These are phyloP conservation scores for Eonycteris spelaea DNA, from an alignment of 2,113 vertebrate species.

Conservation along the genomic window DNA sequence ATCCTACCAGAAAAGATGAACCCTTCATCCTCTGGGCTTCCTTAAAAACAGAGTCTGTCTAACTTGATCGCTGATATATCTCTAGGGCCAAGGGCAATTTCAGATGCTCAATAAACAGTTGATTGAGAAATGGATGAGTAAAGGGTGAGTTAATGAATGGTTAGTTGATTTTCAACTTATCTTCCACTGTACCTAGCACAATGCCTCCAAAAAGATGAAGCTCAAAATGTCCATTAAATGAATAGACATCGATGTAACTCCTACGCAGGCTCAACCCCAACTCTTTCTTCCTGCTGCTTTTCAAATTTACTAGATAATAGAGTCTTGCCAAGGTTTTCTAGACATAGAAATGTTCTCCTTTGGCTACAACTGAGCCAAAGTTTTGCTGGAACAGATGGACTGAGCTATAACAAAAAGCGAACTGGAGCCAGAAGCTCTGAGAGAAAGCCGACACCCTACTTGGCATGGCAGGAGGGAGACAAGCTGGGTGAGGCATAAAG, in stretches of 20 bases:
- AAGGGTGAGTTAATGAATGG: neutral
- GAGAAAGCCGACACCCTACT: neutral
- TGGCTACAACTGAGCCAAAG: neutral
- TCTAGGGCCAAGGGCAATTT: neutral
- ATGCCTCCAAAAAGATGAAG: neutral
- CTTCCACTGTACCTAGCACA: neutral
- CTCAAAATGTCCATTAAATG: neutral
- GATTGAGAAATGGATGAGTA: neutral
- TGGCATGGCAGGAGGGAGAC: neutral
- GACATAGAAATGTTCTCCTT: neutral
- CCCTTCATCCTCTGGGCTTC: neutral
- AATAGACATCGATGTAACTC: neutral
- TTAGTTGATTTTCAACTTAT: neutral
- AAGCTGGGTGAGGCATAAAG: neutral
- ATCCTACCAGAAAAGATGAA: neutral
- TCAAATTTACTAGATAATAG: neutral
- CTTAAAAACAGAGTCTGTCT: neutral
- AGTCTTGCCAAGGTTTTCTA: constrained; percentile 17
- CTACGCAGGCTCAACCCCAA: neutral
- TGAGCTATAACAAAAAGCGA: constrained; percentile 10
- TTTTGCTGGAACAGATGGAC: neutral
- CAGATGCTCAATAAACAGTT: constrained; percentile 6
- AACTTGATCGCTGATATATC: neutral
- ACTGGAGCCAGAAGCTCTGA: neutral
- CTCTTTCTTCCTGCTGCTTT: neutral